Conservation (phyloP, 2,797 vertebrate species). For the Ambastaia sidthimunki region DNA sequence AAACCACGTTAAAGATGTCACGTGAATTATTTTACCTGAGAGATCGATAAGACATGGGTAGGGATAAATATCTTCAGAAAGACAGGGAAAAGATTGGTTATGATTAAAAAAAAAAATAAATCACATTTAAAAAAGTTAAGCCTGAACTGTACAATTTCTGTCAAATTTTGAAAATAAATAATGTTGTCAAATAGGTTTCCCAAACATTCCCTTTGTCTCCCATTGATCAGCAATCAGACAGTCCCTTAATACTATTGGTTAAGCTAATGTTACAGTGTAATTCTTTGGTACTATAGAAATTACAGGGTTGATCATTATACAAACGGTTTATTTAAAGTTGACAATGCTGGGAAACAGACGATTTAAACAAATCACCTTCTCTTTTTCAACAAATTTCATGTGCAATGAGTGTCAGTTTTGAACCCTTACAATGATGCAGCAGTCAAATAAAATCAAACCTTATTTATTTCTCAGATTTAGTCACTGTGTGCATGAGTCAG, state of each 20-base stretch:
- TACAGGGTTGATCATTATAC: too few relatives aligned
- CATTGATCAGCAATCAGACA: too few relatives aligned
- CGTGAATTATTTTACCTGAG: slow-evolving; percentile 73
- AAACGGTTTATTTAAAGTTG: too few relatives aligned
- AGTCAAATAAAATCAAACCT: not conserved
- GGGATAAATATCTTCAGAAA: slow-evolving; percentile 78
- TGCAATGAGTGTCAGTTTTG: not conserved
- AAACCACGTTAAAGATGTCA: slow-evolving; percentile 8
- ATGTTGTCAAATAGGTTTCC: too few relatives aligned
- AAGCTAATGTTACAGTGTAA: too few relatives aligned
- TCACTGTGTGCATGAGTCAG: not conserved
- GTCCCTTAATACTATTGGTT: too few relatives aligned
- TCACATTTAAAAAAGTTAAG: too few relatives aligned
- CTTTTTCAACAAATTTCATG: not conserved
- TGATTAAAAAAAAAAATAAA: too few relatives aligned
- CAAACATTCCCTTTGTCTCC: too few relatives aligned
- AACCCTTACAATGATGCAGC: not conserved
- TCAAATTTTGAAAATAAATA: too few relatives aligned
- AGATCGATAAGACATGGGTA: slow-evolving; percentile 82
- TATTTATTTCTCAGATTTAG: not conserved
- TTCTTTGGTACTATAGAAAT: too few relatives aligned
- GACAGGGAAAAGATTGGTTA: slow-evolving; percentile 44
- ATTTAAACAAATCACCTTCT: not conserved
- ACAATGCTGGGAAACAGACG: not conserved
- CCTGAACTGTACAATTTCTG: too few relatives aligned